phyloP scores from a whole-genome alignment of 2,113 vertebrate species.

The Triplophysa dalaica region DNA sequence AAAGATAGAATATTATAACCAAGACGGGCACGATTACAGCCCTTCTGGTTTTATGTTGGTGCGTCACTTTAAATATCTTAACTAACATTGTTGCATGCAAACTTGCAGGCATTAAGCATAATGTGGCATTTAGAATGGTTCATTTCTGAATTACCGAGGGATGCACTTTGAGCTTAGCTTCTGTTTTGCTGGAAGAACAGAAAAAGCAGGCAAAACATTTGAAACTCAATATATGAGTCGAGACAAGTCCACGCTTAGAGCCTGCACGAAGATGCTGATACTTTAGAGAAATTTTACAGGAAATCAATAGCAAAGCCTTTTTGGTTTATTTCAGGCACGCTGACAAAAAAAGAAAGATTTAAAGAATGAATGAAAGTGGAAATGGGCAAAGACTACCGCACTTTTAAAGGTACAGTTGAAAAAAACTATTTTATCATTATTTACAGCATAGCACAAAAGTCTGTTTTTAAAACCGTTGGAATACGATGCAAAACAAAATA shows the following conservation, averaged over 20 bases:
- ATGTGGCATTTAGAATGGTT: constrained; percentile 25
- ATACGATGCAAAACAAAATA: no score
- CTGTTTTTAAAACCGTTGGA: no score
- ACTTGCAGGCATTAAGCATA: constrained; percentile 12
- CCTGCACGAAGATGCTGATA: constrained; percentile 19
- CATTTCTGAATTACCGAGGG: constrained; percentile 8
- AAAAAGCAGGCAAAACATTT: constrained; percentile 9
- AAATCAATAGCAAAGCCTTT: constrained; percentile 53
- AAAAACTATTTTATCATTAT: not conserved
- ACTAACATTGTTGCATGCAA: not conserved
- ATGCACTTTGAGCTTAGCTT: constrained; percentile 9
- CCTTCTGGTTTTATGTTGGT: constrained; percentile 7
- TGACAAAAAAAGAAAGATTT: constrained; percentile 43
- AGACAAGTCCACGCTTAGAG: not conserved
- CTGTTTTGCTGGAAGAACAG: not conserved
- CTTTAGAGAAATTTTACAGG: constrained; percentile 35
- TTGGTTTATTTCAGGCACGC: constrained; percentile 48
- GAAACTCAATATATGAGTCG: constrained; percentile 10
- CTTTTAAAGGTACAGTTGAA: not conserved
- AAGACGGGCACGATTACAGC: constrained; percentile 10
- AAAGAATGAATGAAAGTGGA: constrained; percentile 32
- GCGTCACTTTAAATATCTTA: not conserved
- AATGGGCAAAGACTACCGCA: not conserved
- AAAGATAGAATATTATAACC: constrained; percentile 13
- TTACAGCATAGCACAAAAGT: no score